These are phyloP conservation scores for Otocyon megalotis DNA, from an alignment of 2,113 vertebrate genomes.

Conservation along the genomic window DNA sequence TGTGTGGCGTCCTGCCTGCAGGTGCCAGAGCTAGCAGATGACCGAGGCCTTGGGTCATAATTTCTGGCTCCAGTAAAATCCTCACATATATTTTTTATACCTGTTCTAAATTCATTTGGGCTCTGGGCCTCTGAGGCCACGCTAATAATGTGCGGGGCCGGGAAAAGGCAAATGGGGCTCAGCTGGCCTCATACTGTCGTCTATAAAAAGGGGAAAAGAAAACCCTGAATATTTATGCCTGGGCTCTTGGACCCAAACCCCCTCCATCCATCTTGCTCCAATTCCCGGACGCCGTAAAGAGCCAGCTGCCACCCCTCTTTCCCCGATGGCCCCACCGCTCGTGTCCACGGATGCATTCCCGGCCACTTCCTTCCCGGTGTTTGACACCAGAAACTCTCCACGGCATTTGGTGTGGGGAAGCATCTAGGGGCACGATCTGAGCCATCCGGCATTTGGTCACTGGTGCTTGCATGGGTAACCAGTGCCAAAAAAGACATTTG, in stretches of 20 bases:
- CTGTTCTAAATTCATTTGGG: not conserved
- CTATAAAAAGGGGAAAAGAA: not conserved
- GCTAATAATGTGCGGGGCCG: not conserved
- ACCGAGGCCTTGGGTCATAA: not conserved
- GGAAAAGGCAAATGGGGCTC: not conserved
- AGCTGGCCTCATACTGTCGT: not conserved
- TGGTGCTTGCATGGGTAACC: rapidly evolving
- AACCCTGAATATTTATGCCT: not conserved
- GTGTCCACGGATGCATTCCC: slow-evolving; percentile 61
- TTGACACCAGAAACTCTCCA: slow-evolving; percentile 82
- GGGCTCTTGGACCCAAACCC: not conserved
- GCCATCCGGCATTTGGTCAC: rapidly evolving
- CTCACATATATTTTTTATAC: not conserved
- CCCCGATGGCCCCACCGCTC: slow-evolving; percentile 63
- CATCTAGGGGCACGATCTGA: slow-evolving; percentile 80
- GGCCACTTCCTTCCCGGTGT: slow-evolving; percentile 83
- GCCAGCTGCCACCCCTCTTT: not conserved
- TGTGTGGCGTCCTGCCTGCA: rapidly evolving
- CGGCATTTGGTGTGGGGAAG: slow-evolving; percentile 84
- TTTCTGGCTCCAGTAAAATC: not conserved
- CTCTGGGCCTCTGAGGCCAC: not conserved
- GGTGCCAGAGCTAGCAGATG: rapidly evolving
- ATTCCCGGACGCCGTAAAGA: rapidly evolving
- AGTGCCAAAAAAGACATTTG: rapidly evolving
- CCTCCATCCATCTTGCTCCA: rapidly evolving